Percentiles rank a stretch among this genome's conserved stretches.
Evolutionary conservation across 2,888 invertebrate species (phyloP).

Genomic region (Andrena flavipes): DNA sequence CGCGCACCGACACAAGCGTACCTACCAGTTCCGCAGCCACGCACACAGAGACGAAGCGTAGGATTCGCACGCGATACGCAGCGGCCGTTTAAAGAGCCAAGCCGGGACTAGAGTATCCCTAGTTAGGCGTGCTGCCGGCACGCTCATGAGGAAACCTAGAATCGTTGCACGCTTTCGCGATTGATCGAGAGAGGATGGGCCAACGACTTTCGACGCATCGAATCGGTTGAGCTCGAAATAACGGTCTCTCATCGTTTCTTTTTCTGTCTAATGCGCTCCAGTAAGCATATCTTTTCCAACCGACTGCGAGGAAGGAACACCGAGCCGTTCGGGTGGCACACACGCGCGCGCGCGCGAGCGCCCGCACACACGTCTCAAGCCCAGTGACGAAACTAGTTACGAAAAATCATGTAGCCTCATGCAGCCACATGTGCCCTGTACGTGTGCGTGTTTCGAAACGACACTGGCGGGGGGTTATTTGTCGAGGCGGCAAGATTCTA

Average conservation of each 20-base stretch:
- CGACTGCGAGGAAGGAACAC: slow-evolving; percentile 24
- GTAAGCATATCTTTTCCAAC: slow-evolving; percentile 44
- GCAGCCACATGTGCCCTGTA: not conserved
- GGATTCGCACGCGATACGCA: slow-evolving; percentile 68
- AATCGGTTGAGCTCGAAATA: slow-evolving; percentile 56
- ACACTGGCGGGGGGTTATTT: slow-evolving; percentile 8
- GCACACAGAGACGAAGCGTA: slow-evolving; percentile 39
- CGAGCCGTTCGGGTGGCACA: not conserved
- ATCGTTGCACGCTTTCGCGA: slow-evolving; percentile 58
- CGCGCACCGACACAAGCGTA: slow-evolving; percentile 36
- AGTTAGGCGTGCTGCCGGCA: slow-evolving; percentile 71
- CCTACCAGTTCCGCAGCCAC: slow-evolving; percentile 27
- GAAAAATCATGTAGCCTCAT: not conserved
- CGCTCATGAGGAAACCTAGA: slow-evolving; percentile 53
- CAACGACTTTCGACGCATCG: slow-evolving; percentile 52
- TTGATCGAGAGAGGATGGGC: slow-evolving; percentile 47
- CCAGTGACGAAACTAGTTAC: not conserved
- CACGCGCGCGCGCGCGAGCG: not conserved
- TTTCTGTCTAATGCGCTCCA: slow-evolving; percentile 48
- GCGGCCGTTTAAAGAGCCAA: slow-evolving; percentile 74
- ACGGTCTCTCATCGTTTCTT: slow-evolving; percentile 38
- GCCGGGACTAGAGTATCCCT: slow-evolving; percentile 65
- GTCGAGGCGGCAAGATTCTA: not conserved
- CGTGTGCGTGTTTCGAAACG: slow-evolving; percentile 34
- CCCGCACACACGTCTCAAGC: slow-evolving; percentile 4